These are phyloP conservation scores for Eupithecia vulgata DNA, from an alignment of 2,888 invertebrate genomes.

Conservation along the genomic window DNA sequence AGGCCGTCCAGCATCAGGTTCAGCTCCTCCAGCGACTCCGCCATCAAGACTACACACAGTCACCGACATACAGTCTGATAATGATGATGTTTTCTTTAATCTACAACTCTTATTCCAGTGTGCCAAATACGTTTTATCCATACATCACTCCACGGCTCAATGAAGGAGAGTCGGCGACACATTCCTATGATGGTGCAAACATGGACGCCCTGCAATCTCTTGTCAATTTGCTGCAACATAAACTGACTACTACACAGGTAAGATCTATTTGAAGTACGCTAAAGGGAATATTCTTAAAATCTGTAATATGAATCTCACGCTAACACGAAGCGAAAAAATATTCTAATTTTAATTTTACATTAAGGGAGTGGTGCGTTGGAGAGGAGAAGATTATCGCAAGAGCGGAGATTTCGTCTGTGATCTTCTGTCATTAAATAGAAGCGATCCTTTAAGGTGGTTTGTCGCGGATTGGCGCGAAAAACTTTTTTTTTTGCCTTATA, in stretches of 20 bases:
- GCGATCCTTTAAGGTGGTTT: too few relatives aligned
- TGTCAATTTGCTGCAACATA: conserved; percentile 87
- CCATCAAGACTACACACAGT: too few relatives aligned
- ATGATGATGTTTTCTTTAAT: background rate
- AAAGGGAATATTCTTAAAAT: background rate
- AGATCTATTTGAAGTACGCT: conserved; percentile 37
- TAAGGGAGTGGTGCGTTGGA: too few relatives aligned
- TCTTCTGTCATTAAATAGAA: too few relatives aligned
- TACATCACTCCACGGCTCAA: conserved; percentile 86
- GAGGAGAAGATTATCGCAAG: too few relatives aligned
- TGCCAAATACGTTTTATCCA: conserved; percentile 89
- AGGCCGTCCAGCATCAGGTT: too few relatives aligned
- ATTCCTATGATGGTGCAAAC: conserved; percentile 88
- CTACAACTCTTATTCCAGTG: conserved; percentile 73
- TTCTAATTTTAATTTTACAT: too few relatives aligned
- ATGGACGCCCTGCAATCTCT: conserved; percentile 91
- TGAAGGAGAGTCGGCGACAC: conserved; percentile 73
- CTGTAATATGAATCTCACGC: background rate
- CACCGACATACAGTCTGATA: background rate
- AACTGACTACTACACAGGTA: conserved; percentile 84
- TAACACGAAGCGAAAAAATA: too few relatives aligned
- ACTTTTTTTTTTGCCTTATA: too few relatives aligned
- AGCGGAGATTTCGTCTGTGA: too few relatives aligned
- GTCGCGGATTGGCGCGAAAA: too few relatives aligned
- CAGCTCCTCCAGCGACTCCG: too few relatives aligned